phyloP scores from a whole-genome alignment of 2,888 invertebrate species.

The Drosophila antonietae region DNA sequence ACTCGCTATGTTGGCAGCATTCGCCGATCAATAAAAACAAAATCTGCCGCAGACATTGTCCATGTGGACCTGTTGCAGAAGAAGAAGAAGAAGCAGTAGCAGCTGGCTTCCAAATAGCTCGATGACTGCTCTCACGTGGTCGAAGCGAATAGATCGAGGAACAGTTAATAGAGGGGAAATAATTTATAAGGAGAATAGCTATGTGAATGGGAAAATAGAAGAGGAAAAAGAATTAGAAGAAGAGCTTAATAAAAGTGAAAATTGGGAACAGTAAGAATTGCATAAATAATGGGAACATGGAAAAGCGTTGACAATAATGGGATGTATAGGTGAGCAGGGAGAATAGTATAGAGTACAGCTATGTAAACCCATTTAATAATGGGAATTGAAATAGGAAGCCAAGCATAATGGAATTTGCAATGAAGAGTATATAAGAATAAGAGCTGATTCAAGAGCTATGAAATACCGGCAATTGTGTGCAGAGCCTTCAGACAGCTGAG shows the following conservation, averaged over 20 bases:
- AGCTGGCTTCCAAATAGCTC: not conserved
- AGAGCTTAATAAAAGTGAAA: no score
- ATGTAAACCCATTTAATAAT: no score
- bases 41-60: slow-evolving; percentile 45
- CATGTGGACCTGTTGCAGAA: slow-evolving; percentile 21
- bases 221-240: not conserved
- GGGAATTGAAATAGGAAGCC: not conserved
- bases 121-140: not conserved
- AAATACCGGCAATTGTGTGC: not conserved
- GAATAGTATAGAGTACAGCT: not conserved
- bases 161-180: not conserved
- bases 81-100: no score
- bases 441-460: not conserved
- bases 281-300: not conserved
- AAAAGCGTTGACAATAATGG: not conserved
- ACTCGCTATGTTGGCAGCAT: slow-evolving; percentile 24
- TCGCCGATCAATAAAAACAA: slow-evolving; percentile 40
- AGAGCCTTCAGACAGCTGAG: no score
- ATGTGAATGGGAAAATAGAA: no score
- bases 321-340: not conserved
- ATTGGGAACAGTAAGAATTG: not conserved
- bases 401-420: no score
- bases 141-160: not conserved
- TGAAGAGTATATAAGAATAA: not conserved
- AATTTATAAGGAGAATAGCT: not conserved